phyloP scores from a whole-genome alignment of 2,113 vertebrate genomes.

The Hymenochirus boettgeri region DNA sequence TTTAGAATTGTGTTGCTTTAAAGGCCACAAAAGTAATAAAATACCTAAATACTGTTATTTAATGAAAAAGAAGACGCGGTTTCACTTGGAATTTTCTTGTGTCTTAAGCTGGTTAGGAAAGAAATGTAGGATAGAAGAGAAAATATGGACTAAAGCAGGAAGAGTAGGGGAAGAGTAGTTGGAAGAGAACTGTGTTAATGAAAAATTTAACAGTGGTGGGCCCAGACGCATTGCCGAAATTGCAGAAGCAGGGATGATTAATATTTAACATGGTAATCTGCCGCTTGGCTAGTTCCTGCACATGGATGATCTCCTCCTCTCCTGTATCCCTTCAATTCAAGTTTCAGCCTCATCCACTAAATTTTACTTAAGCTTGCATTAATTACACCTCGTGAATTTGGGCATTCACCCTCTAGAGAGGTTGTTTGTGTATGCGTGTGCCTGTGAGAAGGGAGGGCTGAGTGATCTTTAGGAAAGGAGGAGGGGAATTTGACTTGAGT shows the following conservation, averaged over 20 bases:
- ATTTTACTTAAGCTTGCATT: slow-evolving; percentile 17
- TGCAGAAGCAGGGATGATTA: slow-evolving; percentile 65
- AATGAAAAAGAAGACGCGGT: not conserved
- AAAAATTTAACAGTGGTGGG: slow-evolving; percentile 69
- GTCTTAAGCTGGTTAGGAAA: not conserved
- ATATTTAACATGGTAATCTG: slow-evolving; percentile 66
- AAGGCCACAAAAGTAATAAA: too few species aligned
- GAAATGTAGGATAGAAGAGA: slow-evolving; percentile 6
- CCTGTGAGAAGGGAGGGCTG: slow-evolving; percentile 8
- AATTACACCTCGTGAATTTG: not conserved
- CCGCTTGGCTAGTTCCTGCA: slow-evolving; percentile 61
- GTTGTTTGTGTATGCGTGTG: slow-evolving; percentile 20
- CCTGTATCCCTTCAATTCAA: slow-evolving; percentile 37
- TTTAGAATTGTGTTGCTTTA: too few species aligned
- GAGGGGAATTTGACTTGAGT: slow-evolving; percentile 44
- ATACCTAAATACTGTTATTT: slow-evolving; percentile 2
- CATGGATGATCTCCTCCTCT: slow-evolving; percentile 46
- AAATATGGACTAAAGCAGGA: slow-evolving; percentile 38
- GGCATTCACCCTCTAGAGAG: slow-evolving; percentile 9
- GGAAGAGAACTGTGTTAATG: slow-evolving; percentile 61
- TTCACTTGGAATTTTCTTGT: not conserved
- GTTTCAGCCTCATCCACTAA: slow-evolving; percentile 18
- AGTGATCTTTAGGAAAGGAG: slow-evolving; percentile 30
- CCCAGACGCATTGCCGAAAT: slow-evolving; percentile 61
- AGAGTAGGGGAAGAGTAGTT: slow-evolving; percentile 55